Conservation (phyloP, 2,113 vertebrate genomes). For the Pelusios castaneus region DNA sequence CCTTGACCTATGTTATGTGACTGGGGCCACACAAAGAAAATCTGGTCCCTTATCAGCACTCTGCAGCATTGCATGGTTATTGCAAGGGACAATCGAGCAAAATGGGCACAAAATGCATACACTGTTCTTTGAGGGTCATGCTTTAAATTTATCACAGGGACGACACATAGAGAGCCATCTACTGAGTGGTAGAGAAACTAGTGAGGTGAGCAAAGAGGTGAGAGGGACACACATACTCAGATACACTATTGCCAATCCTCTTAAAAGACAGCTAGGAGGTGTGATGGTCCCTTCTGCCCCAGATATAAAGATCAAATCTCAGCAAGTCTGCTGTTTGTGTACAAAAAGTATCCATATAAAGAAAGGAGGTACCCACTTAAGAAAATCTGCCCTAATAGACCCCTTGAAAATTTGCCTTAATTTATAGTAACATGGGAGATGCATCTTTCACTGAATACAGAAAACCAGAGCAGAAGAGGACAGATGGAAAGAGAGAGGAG, state of each 20-base stretch:
- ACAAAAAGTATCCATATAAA: neutral
- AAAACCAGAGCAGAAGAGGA: neutral
- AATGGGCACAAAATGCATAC: neutral
- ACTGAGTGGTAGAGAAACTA: neutral
- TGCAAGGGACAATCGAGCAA: neutral
- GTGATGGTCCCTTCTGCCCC: neutral
- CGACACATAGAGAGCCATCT: neutral
- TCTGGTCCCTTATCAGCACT: neutral
- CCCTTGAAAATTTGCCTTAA: neutral
- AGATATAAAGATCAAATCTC: neutral
- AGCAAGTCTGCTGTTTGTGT: neutral
- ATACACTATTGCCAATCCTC: neutral
- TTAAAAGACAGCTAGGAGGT: neutral
- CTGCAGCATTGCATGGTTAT: neutral
- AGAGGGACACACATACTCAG: neutral
- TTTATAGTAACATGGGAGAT: neutral
- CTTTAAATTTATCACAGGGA: neutral
- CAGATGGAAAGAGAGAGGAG: neutral
- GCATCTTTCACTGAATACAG: neutral
- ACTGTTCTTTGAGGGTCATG: neutral
- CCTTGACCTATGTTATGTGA: neutral
- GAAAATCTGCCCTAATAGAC: neutral
- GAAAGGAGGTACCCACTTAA: neutral
- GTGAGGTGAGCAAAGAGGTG: neutral
- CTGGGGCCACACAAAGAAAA: neutral